Conservation (phyloP, 2,113 vertebrate genomes). For the Podocnemis expansa region DNA sequence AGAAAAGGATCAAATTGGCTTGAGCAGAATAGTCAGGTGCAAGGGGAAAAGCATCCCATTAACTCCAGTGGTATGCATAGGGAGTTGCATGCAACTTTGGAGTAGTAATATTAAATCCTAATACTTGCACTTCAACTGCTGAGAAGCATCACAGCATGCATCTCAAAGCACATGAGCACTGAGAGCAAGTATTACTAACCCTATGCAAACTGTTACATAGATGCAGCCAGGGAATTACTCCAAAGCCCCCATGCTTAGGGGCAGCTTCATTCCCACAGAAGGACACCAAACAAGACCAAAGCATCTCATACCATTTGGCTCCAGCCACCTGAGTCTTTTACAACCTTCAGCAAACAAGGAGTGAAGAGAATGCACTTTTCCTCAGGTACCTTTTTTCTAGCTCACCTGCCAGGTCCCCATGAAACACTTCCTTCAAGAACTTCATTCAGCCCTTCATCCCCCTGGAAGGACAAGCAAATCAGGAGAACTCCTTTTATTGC, state of each 20-base stretch:
- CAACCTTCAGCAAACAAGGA: not conserved
- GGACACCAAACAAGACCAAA: not conserved
- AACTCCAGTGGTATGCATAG: not conserved
- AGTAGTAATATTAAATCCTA: not conserved
- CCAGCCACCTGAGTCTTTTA: not conserved
- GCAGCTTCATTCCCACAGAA: not conserved
- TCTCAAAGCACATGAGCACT: not conserved
- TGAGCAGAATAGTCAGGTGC: not conserved
- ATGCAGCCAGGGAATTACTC: not conserved
- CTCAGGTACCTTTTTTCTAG: not conserved
- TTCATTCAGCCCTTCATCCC: not conserved
- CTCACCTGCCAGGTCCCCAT: not conserved
- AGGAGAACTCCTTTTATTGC: not conserved
- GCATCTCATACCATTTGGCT: not conserved
- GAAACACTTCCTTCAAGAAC: not conserved
- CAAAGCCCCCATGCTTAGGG: not conserved
- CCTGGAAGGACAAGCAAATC: not conserved
- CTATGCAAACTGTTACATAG: not conserved
- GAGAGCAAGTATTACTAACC: not conserved
- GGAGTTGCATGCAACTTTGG: fast-evolving
- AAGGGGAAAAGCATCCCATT: not conserved
- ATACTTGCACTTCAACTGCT: not conserved
- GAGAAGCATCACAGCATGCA: not conserved
- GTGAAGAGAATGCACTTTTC: not conserved
- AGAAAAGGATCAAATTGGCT: not conserved